Evolutionary conservation across 2,113 vertebrate species (phyloP), one percentile per base, ranked within the genome.

Genomic region (Micromys minutus): DNA sequence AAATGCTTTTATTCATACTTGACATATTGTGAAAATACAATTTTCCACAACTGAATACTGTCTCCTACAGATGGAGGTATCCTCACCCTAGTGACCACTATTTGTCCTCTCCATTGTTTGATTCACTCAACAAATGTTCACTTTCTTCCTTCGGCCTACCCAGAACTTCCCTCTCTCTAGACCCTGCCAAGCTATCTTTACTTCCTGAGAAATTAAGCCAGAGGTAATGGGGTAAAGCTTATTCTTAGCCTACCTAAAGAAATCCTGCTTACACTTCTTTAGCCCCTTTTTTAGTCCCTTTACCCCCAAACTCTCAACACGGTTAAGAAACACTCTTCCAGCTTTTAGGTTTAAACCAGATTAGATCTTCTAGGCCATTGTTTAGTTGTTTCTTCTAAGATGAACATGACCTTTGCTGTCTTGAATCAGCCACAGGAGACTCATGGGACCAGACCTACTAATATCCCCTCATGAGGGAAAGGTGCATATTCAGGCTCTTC

Each of bases 201-300:
- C 55, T 94, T 74, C 2, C 15, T 1, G 7, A 57, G 3, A 88
- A 47, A 84, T 84, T 77, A 90, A 42, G 10, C 57, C 86, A 89
- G 59, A 90, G 65, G 71, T 85, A 19, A 91, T 89, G 39, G 84
- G 24, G 36, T 59, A 79, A 85, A 85, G 52, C 65, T 77, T 63
- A 90, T 55, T 95, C 52, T 69, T 87, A 92, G 52, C 65, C 31
- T 86, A 87, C n/a, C 71, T 95, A 61, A 94, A 65, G 31, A 95
- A 17, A 13, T 89, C 47, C 42, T 84, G 34, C 88, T 87, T 93
- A 81, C 10, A 85, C 50, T 92, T 94, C 69, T 85, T 88, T 74
- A 34, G 45, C 47, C 12, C 34, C 29, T 92, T 47, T 89, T 42
- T 50, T 11, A 61, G 67, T 57, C 45, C 84, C 36, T 6, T 16